Conservation (phyloP, 1,140 invertebrate species). For the Pseudomyrmex pallidus region DNA sequence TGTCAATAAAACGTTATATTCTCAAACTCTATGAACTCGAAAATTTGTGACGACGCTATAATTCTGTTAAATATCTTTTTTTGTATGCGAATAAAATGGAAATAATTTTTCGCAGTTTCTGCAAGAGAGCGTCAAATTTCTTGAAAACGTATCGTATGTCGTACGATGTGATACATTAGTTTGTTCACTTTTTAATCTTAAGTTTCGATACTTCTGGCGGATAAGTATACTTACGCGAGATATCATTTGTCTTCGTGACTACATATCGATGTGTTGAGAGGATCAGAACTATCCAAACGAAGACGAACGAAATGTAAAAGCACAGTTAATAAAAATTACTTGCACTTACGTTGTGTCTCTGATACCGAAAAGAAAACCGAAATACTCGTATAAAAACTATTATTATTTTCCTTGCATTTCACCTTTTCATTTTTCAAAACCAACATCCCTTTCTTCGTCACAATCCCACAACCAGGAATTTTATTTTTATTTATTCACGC, state of each 20-base stretch:
- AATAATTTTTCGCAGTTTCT: slow-evolving; percentile 13
- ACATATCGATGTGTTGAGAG: slow-evolving; percentile 46
- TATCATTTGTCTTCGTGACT: slow-evolving; percentile 36
- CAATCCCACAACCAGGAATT: no score
- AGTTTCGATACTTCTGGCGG: slow-evolving; percentile 21
- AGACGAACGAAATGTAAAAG: slow-evolving; percentile 57
- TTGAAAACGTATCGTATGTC: slow-evolving; percentile 19
- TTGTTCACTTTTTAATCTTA: neutral
- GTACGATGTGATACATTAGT: slow-evolving; percentile 15
- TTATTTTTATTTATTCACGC: no score
- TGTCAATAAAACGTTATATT: no score
- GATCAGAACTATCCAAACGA: slow-evolving; percentile 7
- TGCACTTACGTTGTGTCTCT: slow-evolving; percentile 32
- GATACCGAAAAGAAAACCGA: no score
- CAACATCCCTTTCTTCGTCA: no score
- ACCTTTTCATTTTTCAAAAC: no score
- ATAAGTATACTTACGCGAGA: neutral
- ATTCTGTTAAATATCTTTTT: neutral
- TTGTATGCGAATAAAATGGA: neutral
- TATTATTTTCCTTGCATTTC: no score
- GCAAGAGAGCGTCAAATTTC: neutral
- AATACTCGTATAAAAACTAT: no score
- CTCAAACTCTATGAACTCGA: no score
- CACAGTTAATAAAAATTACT: slow-evolving; percentile 57
- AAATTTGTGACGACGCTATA: neutral